Evolutionary conservation across 2,888 invertebrate species (phyloP).

Genomic region (Andricus quercusramuli): DNA sequence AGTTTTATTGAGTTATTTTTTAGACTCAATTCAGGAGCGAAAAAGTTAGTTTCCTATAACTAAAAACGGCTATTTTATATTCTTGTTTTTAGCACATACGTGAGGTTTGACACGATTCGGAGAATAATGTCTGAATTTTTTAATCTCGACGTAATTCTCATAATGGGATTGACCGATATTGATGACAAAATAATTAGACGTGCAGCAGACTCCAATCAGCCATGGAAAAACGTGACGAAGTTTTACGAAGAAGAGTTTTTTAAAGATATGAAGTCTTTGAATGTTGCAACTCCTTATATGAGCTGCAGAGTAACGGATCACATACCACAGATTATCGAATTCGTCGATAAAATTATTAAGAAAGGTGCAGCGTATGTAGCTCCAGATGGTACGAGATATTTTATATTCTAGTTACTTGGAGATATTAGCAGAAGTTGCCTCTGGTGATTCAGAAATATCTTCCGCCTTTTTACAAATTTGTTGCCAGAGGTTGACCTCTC

Average conservation of each 20-base stretch:
- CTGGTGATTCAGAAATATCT: background rate
- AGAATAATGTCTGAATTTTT: constrained; percentile 89
- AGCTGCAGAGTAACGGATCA: constrained; percentile 90
- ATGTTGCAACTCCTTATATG: constrained; percentile 86
- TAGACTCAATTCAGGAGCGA: background rate
- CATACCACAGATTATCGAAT: constrained; percentile 88
- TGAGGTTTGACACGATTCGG: constrained; percentile 92
- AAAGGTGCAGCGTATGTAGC: constrained; percentile 85
- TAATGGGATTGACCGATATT: constrained; percentile 96
- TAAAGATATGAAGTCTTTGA: constrained; percentile 86
- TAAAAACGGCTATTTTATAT: background rate
- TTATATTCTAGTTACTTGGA: constrained; percentile 11
- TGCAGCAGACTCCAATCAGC: constrained; percentile 81
- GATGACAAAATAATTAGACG: constrained; percentile 95
- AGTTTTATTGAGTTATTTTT: background rate
- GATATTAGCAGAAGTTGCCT: background rate
- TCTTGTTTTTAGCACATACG: constrained; percentile 84
- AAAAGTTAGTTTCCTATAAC: background rate
- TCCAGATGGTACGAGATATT: constrained; percentile 80
- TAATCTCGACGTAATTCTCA: constrained; percentile 87
- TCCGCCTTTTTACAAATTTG: constrained; percentile 4
- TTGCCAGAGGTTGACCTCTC: too few species aligned
- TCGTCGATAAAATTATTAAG: constrained; percentile 85
- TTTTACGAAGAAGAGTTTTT: constrained; percentile 91
- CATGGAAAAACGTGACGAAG: constrained; percentile 81